Conservation (phyloP, 2,797 vertebrate species). For the Spea hammondii region DNA sequence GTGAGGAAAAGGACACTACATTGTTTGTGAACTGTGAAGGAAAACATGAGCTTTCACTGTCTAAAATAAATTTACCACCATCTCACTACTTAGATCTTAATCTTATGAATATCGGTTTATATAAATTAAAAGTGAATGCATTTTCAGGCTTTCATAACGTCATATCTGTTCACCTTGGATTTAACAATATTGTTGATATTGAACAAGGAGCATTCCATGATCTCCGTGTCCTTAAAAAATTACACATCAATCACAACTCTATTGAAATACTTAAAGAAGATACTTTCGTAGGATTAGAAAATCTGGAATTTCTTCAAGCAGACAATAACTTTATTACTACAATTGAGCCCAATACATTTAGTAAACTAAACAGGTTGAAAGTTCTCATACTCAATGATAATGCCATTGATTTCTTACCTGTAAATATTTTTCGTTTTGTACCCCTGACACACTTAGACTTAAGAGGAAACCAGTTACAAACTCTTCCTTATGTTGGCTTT, state of each 20-base stretch:
- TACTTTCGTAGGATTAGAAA: constrained; percentile 92
- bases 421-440: constrained; percentile 93
- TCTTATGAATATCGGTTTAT: constrained; percentile 91
- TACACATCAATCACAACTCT: constrained; percentile 98
- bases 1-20: constrained; percentile 87
- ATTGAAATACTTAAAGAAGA: constrained; percentile 93
- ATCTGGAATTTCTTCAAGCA: constrained; percentile 95
- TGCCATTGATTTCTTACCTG: constrained; percentile 89
- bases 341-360: constrained; percentile 95
- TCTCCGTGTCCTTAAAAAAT: constrained; percentile 86
- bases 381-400: constrained; percentile 98
- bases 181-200: constrained; percentile 94
- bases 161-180: constrained; percentile 89
- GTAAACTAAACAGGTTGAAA: constrained; percentile 94
- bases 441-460: constrained; percentile 96
- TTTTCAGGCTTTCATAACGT: constrained; percentile 84
- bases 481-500: constrained; percentile 90
- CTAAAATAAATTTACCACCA: constrained; percentile 84
- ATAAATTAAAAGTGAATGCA: constrained; percentile 79
- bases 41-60: constrained; percentile 84
- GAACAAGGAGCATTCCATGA: constrained; percentile 89
- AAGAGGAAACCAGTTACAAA: constrained; percentile 92
- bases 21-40: constrained; percentile 90
- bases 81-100: constrained; percentile 89
- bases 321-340: constrained; percentile 97